Conservation (phyloP, 2,888 invertebrate species). For the Nomada ruficornis region DNA sequence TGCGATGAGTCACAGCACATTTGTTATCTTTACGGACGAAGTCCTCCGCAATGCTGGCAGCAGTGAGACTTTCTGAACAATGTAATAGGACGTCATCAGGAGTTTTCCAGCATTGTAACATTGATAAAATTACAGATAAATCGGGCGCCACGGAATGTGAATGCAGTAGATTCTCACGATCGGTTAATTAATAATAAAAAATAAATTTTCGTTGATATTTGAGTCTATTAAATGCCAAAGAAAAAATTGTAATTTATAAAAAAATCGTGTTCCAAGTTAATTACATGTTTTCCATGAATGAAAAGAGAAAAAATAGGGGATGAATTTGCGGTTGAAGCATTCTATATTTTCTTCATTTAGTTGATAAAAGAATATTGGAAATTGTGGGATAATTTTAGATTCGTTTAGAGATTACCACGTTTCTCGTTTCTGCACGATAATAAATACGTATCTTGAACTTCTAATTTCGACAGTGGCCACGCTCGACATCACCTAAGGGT, state of each 20-base stretch:
- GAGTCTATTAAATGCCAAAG: neutral
- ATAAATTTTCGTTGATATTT: conserved; percentile 4
- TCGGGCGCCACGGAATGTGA: conserved; percentile 6
- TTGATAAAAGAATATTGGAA: too few relatives aligned
- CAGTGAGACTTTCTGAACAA: conserved; percentile 21
- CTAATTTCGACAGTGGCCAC: conserved; percentile 34
- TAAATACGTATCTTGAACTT: conserved; percentile 31
- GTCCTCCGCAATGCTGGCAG: conserved; percentile 33
- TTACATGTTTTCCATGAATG: neutral
- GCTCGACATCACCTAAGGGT: conserved; percentile 52
- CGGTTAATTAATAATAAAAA: conserved; percentile 24
- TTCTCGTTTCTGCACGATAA: conserved; percentile 6
- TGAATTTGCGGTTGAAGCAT: too few relatives aligned
- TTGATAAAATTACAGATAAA: conserved; percentile 27
- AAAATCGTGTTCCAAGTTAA: neutral
- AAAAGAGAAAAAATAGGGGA: too few relatives aligned
- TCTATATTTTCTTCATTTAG: too few relatives aligned
- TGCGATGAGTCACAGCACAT: conserved; percentile 35
- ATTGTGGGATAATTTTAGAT: too few relatives aligned
- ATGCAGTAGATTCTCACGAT: conserved; percentile 30
- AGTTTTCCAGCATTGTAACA: neutral
- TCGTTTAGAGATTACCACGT: too few relatives aligned
- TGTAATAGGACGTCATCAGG: conserved; percentile 20
- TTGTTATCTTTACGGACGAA: conserved; percentile 56
- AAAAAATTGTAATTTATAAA: neutral